phyloP scores from a whole-genome alignment of 2,113 vertebrate genomes.

The Plectropomus leopardus region DNA sequence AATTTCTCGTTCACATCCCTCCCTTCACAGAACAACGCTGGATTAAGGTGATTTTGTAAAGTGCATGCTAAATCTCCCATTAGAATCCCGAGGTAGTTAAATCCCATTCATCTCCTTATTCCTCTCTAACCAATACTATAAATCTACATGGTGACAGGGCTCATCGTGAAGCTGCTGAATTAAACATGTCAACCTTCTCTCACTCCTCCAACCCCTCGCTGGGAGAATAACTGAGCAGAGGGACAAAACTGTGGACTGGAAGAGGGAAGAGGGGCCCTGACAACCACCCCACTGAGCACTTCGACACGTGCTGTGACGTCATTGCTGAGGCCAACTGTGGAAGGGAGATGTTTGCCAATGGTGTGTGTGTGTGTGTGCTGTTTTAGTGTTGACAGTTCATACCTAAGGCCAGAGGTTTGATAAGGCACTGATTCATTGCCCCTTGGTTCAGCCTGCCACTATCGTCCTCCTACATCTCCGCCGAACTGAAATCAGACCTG shows the following conservation, averaged over 20 bases:
- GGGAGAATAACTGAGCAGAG: constrained; percentile 55
- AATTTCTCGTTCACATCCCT: constrained; percentile 44
- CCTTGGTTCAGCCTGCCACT: constrained; percentile 60
- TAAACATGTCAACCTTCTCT: constrained; percentile 70
- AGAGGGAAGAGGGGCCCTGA: constrained; percentile 23
- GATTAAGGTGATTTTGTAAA: constrained; percentile 72
- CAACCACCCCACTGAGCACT: constrained; percentile 25
- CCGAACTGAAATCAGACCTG: constrained; percentile 63
- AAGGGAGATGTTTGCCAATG: constrained; percentile 34
- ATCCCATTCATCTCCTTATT: constrained; percentile 57
- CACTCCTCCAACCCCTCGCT: constrained; percentile 33
- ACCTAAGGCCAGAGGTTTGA: constrained; percentile 65
- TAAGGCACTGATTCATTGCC: constrained; percentile 78
- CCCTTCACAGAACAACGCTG: constrained; percentile 35
- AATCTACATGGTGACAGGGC: constrained; percentile 61
- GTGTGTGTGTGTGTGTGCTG: constrained; percentile 12
- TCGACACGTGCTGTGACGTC: constrained; percentile 33
- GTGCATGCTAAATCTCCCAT: constrained; percentile 64
- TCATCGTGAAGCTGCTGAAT: constrained; percentile 69
- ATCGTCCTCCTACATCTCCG: constrained; percentile 65
- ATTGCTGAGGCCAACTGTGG: constrained; percentile 27
- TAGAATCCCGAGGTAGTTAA: constrained; percentile 68
- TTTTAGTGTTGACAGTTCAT: constrained; percentile 69
- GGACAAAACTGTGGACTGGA: constrained; percentile 23
- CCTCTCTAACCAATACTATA: constrained; percentile 61